Percentiles rank a stretch among this genome's conserved stretches.
phyloP scores from a whole-genome alignment of 2,888 invertebrate genomes.

The Selenia dentaria region DNA sequence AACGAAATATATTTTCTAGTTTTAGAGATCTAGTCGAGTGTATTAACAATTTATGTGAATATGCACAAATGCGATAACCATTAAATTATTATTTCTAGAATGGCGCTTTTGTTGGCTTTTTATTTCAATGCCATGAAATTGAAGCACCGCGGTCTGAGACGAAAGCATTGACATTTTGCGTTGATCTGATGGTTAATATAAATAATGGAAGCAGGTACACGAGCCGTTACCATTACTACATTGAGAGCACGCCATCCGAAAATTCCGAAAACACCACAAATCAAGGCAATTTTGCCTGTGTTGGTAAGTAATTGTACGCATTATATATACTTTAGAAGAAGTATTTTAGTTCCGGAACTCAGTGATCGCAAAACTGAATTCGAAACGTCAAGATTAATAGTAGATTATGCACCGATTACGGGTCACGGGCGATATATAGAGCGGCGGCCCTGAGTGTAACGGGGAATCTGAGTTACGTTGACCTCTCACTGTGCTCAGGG shows the following conservation, averaged over 20 bases:
- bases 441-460: too few relatives aligned
- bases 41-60: too few relatives aligned
- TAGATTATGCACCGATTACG: too few relatives aligned
- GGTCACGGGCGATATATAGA: too few relatives aligned
- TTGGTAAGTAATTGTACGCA: not conserved
- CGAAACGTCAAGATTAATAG: too few relatives aligned
- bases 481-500: too few relatives aligned
- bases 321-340: not conserved
- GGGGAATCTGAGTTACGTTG: too few relatives aligned
- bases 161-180: not conserved
- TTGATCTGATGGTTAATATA: not conserved
- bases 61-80: too few relatives aligned
- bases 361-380: too few relatives aligned
- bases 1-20: too few relatives aligned
- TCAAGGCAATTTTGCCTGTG: not conserved
- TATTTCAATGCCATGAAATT: not conserved
- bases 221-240: not conserved
- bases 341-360: not conserved
- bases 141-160: not conserved
- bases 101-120: not conserved
- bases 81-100: not conserved
- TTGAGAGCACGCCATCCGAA: not conserved
- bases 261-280: not conserved
- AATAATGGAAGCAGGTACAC: not conserved
- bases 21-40: too few relatives aligned